Conservation (phyloP, 92 coral and sea anemone species). For the Heteractis magnifica region DNA sequence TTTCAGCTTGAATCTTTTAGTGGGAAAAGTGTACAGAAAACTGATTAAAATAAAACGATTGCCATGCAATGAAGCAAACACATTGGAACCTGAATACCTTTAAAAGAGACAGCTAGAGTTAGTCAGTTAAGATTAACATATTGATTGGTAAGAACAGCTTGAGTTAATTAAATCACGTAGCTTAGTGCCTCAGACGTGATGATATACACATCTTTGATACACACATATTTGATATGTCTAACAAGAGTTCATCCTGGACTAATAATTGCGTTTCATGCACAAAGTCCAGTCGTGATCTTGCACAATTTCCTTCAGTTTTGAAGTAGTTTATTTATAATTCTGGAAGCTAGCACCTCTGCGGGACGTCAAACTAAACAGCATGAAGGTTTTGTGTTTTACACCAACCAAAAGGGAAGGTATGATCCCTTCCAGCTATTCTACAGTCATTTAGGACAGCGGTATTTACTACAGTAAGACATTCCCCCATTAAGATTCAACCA, state of each 20-base stretch:
- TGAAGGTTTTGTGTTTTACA: no score
- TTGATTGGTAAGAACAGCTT: background rate
- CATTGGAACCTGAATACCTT: background rate
- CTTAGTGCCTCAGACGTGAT: background rate
- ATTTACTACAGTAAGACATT: no score
- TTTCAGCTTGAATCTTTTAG: background rate
- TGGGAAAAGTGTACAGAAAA: no score
- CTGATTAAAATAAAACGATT: background rate
- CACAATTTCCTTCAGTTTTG: background rate
- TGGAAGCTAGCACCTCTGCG: background rate
- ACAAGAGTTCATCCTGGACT: background rate
- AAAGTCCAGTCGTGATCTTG: background rate
- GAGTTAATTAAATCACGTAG: background rate
- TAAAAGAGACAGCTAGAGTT: background rate
- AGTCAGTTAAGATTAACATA: background rate
- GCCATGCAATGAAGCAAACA: background rate
- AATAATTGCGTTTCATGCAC: background rate
- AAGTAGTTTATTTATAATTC: background rate
- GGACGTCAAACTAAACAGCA: background rate
- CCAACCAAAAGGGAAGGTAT: background rate
- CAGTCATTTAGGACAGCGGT: slow-evolving; percentile 4
- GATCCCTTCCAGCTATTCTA: background rate
- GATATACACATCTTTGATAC: background rate
- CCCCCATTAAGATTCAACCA: no score
- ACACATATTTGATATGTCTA: background rate